Conservation (phyloP, 2,113 vertebrate genomes). For the Ardeotis arabs region DNA sequence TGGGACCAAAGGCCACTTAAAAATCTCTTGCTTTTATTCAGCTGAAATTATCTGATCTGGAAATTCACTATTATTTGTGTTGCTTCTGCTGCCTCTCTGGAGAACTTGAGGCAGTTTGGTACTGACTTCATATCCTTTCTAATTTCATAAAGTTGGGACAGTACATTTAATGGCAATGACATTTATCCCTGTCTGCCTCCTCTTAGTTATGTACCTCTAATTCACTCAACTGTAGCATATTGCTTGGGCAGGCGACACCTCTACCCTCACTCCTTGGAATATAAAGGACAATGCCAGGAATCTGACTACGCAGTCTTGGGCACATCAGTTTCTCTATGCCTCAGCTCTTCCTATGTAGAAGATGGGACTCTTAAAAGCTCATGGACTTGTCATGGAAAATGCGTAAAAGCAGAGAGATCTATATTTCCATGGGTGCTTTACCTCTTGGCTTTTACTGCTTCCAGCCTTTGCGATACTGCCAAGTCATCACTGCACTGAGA, state of each 20-base stretch:
- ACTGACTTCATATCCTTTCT: not conserved
- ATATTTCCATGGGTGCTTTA: not conserved
- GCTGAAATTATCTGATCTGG: not conserved
- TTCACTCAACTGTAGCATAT: not conserved
- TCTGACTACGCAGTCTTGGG: not conserved
- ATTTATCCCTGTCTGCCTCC: not conserved
- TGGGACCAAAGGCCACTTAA: not conserved
- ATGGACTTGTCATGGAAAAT: not conserved
- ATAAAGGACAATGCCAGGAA: not conserved
- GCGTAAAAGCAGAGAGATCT: not conserved
- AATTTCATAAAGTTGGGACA: not conserved
- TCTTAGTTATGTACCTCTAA: not conserved
- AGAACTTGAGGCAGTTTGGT: not conserved
- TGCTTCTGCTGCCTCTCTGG: not conserved
- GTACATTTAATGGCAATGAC: not conserved
- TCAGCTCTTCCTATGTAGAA: not conserved
- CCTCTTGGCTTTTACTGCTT: not conserved
- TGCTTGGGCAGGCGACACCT: not conserved
- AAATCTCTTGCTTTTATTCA: not conserved
- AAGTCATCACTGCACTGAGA: not conserved
- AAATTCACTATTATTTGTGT: not conserved
- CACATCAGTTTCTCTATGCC: not conserved
- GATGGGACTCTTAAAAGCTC: not conserved
- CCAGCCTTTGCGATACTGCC: not conserved
- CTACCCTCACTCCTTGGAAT: not conserved